phyloP scores from a whole-genome alignment of 2,888 invertebrate genomes.

The Piscicola geometra region DNA sequence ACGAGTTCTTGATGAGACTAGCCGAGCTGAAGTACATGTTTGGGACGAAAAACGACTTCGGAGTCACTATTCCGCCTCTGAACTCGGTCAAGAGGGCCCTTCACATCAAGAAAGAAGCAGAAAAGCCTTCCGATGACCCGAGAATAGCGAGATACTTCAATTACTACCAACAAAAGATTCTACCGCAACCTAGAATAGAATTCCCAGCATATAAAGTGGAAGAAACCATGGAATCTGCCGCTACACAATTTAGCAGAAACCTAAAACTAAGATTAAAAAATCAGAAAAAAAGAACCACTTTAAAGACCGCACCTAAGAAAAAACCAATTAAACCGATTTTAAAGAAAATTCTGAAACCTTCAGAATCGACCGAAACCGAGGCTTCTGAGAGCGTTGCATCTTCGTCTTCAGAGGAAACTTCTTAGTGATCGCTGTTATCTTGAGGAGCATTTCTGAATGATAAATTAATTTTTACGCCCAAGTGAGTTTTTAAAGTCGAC shows the following conservation, averaged over 20 bases:
- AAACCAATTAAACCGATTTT: too few species aligned
- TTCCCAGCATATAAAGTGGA: not conserved
- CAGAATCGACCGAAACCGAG: too few species aligned
- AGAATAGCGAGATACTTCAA: not conserved
- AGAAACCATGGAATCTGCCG: not conserved
- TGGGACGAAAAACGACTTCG: not conserved
- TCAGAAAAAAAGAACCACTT: not conserved
- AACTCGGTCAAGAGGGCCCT: not conserved
- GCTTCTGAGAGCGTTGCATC: too few species aligned
- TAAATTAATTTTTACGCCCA: too few species aligned
- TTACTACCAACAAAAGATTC: conserved; percentile 9
- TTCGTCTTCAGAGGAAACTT: too few species aligned
- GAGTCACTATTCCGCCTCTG: not conserved
- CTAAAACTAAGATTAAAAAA: not conserved
- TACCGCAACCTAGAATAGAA: not conserved
- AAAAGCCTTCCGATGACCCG: not conserved
- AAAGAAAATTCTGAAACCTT: too few species aligned
- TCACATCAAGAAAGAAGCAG: not conserved
- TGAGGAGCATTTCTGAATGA: too few species aligned
- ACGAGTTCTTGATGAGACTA: not conserved
- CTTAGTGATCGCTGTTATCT: too few species aligned
- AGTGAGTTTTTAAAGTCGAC: too few species aligned
- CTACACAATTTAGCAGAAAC: not conserved
- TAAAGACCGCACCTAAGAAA: not conserved
- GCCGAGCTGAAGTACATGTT: conserved; percentile 4